Evolutionary conservation across 2,113 vertebrate species (phyloP), one percentile per base, ranked within the genome.

Genomic region (Corynorhinus townsendii): DNA sequence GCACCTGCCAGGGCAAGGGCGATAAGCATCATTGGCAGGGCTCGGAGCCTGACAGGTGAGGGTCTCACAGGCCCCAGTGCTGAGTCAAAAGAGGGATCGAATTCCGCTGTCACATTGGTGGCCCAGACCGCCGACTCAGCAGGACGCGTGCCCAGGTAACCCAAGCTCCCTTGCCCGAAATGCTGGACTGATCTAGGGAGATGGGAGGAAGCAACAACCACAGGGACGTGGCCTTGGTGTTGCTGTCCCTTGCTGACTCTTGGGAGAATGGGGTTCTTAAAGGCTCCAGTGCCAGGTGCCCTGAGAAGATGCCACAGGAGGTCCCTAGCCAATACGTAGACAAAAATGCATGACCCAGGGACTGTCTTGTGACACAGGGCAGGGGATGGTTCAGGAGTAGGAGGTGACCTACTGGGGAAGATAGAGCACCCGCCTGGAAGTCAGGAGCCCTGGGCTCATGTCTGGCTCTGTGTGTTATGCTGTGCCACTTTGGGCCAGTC

Each of bases 71-170:
- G 81, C 38, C 56, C 71, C 20, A 16, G n/a, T 96, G 96, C 97
- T 97, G 97, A 98, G 96, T 93, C 96, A 97, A 95, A 85, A n/a
- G 16, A 90, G 26, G 45, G 94, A 97, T 97, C 93, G 3, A 96
- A 97, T 98, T 98, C 95, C 4, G 97, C 97, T 93, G 76, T 91
- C 79, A 92, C 49, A 90, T 81, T 81, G 54, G 82, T 49, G 56
- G 71, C 26, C 14, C 43, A 89, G 83, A 87, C 91, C 4, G 91
- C 93, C 16, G 0, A 75, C 72, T 97, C 93, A 95, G 96, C 97
- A 95, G 47, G 92, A 87, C 12, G 47, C 40, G 7, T 5, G 40
- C 79, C 82, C 85, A 93, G 87, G 91, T 96, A 96, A 97, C 56
- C 45, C 49, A 96, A 97, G 92, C 91, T 91, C 54, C 30, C 64